Conservation (phyloP, 2,888 invertebrate genomes). For the Achlya flavicornis region DNA sequence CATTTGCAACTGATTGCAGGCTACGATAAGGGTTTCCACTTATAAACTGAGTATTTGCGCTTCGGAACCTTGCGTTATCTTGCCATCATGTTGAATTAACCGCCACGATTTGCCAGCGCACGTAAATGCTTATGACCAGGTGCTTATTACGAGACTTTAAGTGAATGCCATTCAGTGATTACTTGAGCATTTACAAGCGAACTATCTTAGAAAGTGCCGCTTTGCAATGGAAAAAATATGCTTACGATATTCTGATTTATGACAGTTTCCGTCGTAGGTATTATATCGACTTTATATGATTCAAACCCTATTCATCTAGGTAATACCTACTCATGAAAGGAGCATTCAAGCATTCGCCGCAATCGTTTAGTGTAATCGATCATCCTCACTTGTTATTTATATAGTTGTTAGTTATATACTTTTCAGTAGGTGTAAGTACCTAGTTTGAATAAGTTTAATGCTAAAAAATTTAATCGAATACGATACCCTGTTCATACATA, state of each 20-base stretch:
- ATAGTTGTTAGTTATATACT: too few species aligned
- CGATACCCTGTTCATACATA: too few species aligned
- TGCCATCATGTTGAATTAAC: slow-evolving; percentile 37
- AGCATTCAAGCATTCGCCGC: too few species aligned
- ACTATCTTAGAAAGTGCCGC: slow-evolving; percentile 6
- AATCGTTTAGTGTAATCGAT: too few species aligned
- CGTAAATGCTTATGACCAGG: slow-evolving; percentile 20
- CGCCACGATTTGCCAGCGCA: slow-evolving; percentile 32
- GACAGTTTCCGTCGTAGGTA: background rate
- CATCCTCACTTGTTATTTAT: too few species aligned
- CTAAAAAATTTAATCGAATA: too few species aligned
- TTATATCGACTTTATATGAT: background rate
- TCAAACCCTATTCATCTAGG: background rate
- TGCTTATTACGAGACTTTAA: slow-evolving; percentile 5
- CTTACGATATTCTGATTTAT: slow-evolving; percentile 13
- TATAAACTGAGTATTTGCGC: slow-evolving; percentile 30
- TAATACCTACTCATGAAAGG: background rate
- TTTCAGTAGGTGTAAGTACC: too few species aligned
- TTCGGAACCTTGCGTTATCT: slow-evolving; percentile 25
- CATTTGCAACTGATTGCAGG: slow-evolving; percentile 22
- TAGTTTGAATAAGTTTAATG: too few species aligned
- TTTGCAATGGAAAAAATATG: slow-evolving; percentile 17
- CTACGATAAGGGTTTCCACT: slow-evolving; percentile 25
- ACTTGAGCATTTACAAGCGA: slow-evolving; percentile 7
- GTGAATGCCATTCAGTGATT: slow-evolving; percentile 10